phyloP scores from a whole-genome alignment of 2,888 invertebrate genomes.

The Cyclophora punctaria region DNA sequence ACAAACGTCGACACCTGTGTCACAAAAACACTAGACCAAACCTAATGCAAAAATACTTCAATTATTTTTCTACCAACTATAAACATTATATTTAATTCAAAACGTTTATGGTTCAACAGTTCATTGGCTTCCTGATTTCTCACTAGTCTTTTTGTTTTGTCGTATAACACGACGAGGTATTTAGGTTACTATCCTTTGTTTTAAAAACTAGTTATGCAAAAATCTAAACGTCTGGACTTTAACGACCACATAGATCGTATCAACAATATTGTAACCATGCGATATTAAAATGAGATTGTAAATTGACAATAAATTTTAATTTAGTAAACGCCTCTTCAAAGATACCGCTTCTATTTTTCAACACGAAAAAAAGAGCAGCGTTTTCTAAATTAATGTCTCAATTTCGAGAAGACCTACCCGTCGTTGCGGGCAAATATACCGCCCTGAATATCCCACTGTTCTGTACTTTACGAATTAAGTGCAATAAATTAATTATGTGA shows the following conservation, averaged over 20 bases:
- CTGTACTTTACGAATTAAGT: conserved; percentile 43
- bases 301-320: conserved; percentile 33
- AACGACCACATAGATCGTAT: conserved; percentile 19
- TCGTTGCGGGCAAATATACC: conserved; percentile 58
- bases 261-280: conserved; percentile 19
- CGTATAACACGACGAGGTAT: conserved; percentile 11
- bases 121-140: conserved; percentile 19
- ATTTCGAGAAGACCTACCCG: conserved; percentile 67
- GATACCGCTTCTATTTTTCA: conserved; percentile 40
- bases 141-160: conserved; percentile 12
- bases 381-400: conserved; percentile 55
- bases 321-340: conserved; percentile 45
- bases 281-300: conserved; percentile 19
- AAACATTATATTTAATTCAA: conserved; percentile 2
- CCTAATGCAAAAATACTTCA: too few relatives aligned
- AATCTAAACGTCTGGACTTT: conserved; percentile 5
- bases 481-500: conserved; percentile 73
- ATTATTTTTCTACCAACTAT: too few relatives aligned
- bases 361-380: conserved; percentile 17
- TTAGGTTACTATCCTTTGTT: conserved; percentile 18
- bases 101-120: conserved; percentile 11
- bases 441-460: conserved; percentile 47
- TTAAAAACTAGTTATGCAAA: conserved; percentile 20
- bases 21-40: too few relatives aligned
- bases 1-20: too few relatives aligned